Percentiles rank a stretch among this genome's conserved stretches.
These are phyloP conservation scores for Anaspis maculata DNA, from an alignment of 2,888 invertebrate genomes.

Conservation along the genomic window DNA sequence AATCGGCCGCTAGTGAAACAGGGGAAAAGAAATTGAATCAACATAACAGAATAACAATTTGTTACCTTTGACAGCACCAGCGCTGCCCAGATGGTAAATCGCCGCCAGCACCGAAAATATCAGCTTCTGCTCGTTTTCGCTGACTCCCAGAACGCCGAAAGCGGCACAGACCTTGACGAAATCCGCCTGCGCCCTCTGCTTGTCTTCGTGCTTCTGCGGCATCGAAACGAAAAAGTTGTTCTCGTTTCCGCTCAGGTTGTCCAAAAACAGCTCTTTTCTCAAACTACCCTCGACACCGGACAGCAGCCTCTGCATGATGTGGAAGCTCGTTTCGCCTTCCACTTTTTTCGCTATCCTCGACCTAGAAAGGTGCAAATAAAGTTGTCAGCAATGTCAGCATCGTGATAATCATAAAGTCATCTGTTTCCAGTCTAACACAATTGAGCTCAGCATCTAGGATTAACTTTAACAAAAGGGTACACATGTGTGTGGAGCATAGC, in stretches of 20 bases:
- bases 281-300: slow-evolving; percentile 77
- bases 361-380: too few species aligned
- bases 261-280: slow-evolving; percentile 75
- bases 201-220: slow-evolving; percentile 71
- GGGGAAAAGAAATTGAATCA: too few species aligned
- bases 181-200: slow-evolving; percentile 68
- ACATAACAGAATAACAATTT: too few species aligned
- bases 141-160: slow-evolving; percentile 66
- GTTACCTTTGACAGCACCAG: slow-evolving; percentile 69
- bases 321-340: slow-evolving; percentile 62
- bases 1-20: too few species aligned
- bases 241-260: slow-evolving; percentile 59
- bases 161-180: slow-evolving; percentile 74
- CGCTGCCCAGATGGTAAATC: slow-evolving; percentile 89
- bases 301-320: slow-evolving; percentile 56
- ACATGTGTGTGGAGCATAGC: too few species aligned
- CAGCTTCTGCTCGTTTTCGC: slow-evolving; percentile 69
- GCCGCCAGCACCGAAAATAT: slow-evolving; percentile 85
- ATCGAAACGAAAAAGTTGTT: slow-evolving; percentile 70
- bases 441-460: too few species aligned
- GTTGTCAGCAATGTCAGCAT: too few species aligned
- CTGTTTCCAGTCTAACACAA: too few species aligned
- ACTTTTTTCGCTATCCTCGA: slow-evolving; percentile 56
- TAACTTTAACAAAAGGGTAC: too few species aligned
- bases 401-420: too few species aligned